Evolutionary conservation across 2,888 invertebrate species (phyloP).

Genomic region (Eurois occulta): DNA sequence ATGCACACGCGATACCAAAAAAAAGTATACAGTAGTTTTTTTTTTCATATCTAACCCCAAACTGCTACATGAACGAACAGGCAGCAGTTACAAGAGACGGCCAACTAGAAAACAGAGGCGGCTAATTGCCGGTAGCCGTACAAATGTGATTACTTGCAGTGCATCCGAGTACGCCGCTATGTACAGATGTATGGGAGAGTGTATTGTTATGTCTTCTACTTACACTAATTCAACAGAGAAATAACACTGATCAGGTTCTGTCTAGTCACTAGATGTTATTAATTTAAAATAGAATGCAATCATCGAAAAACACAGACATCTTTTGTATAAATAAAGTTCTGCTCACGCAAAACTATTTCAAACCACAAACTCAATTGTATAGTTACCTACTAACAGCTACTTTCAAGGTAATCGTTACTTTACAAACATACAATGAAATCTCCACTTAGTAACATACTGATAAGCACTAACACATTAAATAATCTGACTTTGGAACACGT

Average conservation of each 20-base stretch:
- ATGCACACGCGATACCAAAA: background rate
- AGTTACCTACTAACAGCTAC: constrained; percentile 7
- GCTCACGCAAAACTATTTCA: constrained; percentile 1
- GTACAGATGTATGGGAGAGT: constrained; percentile 40
- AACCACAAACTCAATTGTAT: constrained; percentile 19
- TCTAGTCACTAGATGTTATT: constrained; percentile 8
- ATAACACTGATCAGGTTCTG: constrained; percentile 21
- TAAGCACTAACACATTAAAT: constrained; percentile 25
- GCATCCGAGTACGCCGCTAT: constrained; percentile 46
- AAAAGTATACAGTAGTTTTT: background rate
- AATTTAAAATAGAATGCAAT: background rate
- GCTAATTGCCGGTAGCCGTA: constrained; percentile 84
- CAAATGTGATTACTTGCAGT: constrained; percentile 73
- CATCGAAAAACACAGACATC: background rate
- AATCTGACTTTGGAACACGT: constrained; percentile 34
- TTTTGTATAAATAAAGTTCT: background rate
- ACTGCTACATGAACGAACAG: constrained; percentile 39
- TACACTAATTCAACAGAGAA: constrained; percentile 25
- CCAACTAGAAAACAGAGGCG: constrained; percentile 68
- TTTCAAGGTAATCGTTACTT: constrained; percentile 3
- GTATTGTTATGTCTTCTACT: constrained; percentile 28
- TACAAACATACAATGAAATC: constrained; percentile 20
- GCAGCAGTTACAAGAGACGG: constrained; percentile 58
- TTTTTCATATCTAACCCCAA: constrained; percentile 26
- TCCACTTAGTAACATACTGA: constrained; percentile 12